Evolutionary conservation across 2,888 invertebrate species (phyloP).

Genomic region (Rotaria magnacalcarata): DNA sequence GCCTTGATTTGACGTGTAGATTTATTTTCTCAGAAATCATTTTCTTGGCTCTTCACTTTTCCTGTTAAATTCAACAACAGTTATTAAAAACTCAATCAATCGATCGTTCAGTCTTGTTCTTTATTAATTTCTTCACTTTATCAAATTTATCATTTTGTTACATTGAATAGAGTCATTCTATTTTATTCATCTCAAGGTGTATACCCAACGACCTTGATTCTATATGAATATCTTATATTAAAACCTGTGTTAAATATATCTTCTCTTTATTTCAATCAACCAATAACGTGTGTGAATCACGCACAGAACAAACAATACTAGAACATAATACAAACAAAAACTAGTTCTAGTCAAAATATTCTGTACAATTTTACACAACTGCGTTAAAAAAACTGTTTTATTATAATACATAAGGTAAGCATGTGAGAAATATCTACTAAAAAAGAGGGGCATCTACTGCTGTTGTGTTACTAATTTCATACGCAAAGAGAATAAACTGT

Average conservation of each 20-base stretch:
- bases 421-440: no score
- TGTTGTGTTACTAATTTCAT: no score
- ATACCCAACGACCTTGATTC: neutral
- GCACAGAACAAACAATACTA: neutral
- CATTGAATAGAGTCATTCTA: constrained; percentile 3
- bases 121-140: neutral
- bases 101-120: constrained; percentile 12
- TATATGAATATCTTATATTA: neutral
- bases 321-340: neutral
- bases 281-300: neutral
- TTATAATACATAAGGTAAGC: neutral
- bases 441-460: no score
- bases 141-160: neutral
- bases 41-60: constrained; percentile 3
- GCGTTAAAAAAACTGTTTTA: neutral
- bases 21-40: neutral
- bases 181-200: neutral
- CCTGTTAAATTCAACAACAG: neutral
- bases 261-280: neutral
- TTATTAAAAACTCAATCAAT: neutral
- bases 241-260: neutral
- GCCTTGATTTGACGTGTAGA: neutral
- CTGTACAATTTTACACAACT: neutral
- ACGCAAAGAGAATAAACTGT: no score
- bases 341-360: neutral